A percentile compares a stretch with the other conserved stretches of the same genome.
These are phyloP conservation scores for Cacatua alba DNA, from an alignment of 2,113 vertebrate species.

Conservation along the genomic window DNA sequence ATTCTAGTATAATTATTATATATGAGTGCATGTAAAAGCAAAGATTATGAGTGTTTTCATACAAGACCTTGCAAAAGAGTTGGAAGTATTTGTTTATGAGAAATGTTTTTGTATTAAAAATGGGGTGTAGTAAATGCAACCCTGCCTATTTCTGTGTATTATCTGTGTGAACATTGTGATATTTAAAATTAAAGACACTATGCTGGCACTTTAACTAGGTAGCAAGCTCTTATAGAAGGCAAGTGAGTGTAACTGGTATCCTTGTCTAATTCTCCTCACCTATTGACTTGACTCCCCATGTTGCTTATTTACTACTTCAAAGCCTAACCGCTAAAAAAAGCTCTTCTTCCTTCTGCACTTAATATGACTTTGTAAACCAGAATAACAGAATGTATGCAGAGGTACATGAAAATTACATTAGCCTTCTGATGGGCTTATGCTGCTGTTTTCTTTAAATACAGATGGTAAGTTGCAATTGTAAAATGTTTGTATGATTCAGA, in stretches of 20 bases:
- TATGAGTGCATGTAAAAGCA: not conserved
- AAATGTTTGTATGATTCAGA: constrained; percentile 17
- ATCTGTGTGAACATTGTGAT: not conserved
- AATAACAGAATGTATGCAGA: not conserved
- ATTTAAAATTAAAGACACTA: constrained; percentile 15
- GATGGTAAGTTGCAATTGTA: constrained; percentile 32
- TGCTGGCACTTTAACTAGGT: constrained; percentile 31
- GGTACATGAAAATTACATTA: constrained; percentile 2
- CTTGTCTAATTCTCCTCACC: constrained; percentile 12
- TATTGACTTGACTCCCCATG: not conserved
- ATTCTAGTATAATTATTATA: constrained; percentile 26
- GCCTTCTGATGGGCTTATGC: constrained; percentile 17
- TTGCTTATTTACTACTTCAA: constrained; percentile 37
- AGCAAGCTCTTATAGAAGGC: not conserved
- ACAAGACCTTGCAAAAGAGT: constrained; percentile 4
- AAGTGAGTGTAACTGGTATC: not conserved
- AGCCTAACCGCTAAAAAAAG: not conserved
- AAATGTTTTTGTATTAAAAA: constrained; percentile 53
- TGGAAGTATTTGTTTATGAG: constrained; percentile 49
- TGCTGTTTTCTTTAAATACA: constrained; percentile 40
- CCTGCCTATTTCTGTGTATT: constrained; percentile 42
- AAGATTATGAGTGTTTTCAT: not conserved
- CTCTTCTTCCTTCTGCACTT: not conserved
- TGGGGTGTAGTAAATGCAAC: not conserved
- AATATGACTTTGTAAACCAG: not conserved